These are phyloP conservation scores for Epinephelus awoara DNA, from an alignment of 2,797 vertebrate species.

Conservation along the genomic window DNA sequence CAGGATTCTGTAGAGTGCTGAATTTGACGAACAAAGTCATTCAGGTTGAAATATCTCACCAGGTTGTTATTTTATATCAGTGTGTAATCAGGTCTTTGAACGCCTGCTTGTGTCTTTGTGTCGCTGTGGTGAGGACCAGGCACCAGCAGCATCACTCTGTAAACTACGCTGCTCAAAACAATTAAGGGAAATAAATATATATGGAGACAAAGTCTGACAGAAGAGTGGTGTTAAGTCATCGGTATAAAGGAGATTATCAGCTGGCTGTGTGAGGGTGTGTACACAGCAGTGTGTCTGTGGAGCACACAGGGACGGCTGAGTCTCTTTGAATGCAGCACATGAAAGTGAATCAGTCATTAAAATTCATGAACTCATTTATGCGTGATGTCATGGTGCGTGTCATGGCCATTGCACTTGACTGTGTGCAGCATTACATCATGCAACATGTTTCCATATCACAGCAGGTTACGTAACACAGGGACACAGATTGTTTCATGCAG, in stretches of 20 bases:
- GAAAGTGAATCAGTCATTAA: conserved; percentile 43
- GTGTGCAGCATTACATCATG: conserved; percentile 15
- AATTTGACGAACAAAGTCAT: no score
- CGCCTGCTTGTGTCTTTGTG: no score
- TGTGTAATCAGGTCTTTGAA: no score
- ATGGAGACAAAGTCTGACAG: conserved; percentile 11
- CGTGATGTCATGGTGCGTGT: conserved; percentile 11
- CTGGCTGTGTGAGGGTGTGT: conserved; percentile 3
- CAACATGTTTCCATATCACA: conserved; percentile 3
- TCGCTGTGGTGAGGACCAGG: no score
- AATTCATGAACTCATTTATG: conserved; percentile 33
- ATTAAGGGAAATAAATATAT: neutral
- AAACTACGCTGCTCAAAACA: no score
- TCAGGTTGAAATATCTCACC: no score
- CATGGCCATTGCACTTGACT: neutral
- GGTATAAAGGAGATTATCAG: neutral
- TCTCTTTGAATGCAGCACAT: conserved; percentile 39
- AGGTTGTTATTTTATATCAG: no score
- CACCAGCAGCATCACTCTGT: no score
- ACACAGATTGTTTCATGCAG: neutral
- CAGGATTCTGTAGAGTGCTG: no score
- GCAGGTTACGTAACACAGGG: neutral
- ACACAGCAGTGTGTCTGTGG: neutral
- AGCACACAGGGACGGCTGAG: conserved; percentile 12
- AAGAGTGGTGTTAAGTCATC: neutral